phyloP scores from a whole-genome alignment of 2,888 invertebrate genomes.

The Dysmachus trigonus region DNA sequence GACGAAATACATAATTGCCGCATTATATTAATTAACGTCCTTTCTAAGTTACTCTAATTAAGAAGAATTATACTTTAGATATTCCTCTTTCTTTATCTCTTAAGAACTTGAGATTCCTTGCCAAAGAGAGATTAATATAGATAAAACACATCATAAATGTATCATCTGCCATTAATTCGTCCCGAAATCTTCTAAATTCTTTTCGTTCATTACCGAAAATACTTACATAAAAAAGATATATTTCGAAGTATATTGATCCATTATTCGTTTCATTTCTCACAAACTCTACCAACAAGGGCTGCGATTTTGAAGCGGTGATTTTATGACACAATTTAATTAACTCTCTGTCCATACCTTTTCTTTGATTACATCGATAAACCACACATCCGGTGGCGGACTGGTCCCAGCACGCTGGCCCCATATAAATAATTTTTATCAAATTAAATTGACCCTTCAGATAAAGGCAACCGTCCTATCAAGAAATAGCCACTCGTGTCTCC shows the following conservation, averaged over 20 bases:
- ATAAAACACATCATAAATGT: not conserved
- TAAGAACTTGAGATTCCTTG: not conserved
- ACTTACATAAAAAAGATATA: not conserved
- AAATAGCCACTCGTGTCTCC: not conserved
- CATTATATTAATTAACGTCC: too few relatives aligned
- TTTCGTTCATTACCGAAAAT: not conserved
- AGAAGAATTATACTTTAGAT: not conserved
- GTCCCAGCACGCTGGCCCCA: not conserved
- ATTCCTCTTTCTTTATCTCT: not conserved
- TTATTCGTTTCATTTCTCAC: not conserved
- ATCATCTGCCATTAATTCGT: not conserved
- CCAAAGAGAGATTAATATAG: not conserved
- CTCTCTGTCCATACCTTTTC: not conserved
- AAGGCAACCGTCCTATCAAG: not conserved
- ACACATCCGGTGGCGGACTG: not conserved
- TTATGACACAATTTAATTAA: not conserved
- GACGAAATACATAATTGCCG: too few relatives aligned
- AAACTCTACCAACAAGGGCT: not conserved
- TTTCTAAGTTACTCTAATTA: not conserved
- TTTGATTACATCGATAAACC: not conserved
- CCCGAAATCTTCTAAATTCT: not conserved
- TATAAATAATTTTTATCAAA: slow-evolving; percentile 12
- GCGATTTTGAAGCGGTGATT: not conserved
- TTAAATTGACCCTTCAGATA: slow-evolving; percentile 2
- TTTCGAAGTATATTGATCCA: not conserved